Conservation (phyloP, 2,888 invertebrate genomes). For the Thalpophila matura region DNA sequence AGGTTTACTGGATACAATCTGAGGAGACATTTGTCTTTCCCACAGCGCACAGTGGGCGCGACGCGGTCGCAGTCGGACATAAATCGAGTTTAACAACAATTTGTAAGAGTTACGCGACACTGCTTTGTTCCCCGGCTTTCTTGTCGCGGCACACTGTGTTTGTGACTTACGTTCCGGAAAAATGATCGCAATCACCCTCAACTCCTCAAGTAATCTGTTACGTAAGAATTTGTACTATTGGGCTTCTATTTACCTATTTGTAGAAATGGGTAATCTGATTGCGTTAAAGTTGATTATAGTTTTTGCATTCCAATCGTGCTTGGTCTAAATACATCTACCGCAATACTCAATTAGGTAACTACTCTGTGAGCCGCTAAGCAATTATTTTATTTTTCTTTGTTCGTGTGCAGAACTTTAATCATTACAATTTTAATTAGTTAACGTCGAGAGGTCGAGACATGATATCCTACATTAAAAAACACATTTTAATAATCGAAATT, state of each 20-base stretch:
- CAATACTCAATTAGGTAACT: conserved; percentile 13
- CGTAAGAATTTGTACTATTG: conserved; percentile 33
- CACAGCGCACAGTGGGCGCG: conserved; percentile 60
- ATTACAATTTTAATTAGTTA: conserved; percentile 35
- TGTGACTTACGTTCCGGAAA: conserved; percentile 60
- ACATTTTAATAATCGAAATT: conserved; percentile 41
- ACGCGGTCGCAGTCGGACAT: conserved; percentile 59
- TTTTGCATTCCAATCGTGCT: conserved; percentile 5
- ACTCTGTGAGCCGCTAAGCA: background rate
- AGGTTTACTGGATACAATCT: conserved; percentile 55
- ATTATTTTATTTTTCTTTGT: background rate
- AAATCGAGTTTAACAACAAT: conserved; percentile 71
- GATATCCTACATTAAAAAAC: conserved; percentile 13
- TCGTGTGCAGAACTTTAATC: conserved; percentile 9
- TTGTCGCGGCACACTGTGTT: conserved; percentile 54
- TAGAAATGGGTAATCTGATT: conserved; percentile 13
- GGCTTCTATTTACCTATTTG: conserved; percentile 27
- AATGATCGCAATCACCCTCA: conserved; percentile 41
- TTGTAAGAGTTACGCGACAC: conserved; percentile 64
- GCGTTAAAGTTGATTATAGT: conserved; percentile 25
- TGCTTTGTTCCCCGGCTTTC: conserved; percentile 51
- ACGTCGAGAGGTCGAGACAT: conserved; percentile 5
- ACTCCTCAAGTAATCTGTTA: conserved; percentile 34
- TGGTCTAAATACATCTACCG: background rate
- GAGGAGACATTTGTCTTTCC: conserved; percentile 60